These are phyloP conservation scores for Cylloceria caligata DNA, from an alignment of 2,888 invertebrate genomes.

Conservation along the genomic window DNA sequence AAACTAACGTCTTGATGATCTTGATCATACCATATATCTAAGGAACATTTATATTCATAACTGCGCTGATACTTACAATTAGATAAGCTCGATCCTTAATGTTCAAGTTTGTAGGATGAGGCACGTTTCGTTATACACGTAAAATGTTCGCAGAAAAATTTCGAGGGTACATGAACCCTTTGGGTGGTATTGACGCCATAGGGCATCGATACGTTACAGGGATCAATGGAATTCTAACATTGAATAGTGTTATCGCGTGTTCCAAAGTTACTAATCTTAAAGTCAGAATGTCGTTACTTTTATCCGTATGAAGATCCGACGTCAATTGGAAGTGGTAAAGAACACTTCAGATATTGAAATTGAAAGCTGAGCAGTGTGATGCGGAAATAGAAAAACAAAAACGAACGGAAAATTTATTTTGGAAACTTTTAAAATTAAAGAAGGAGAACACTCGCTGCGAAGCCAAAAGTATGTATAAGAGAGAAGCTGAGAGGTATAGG, in stretches of 20 bases:
- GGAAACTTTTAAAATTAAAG: no score
- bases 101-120: not conserved
- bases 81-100: not conserved
- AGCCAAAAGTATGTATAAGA: no score
- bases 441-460: no score
- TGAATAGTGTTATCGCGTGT: no score
- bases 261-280: slow-evolving; percentile 1
- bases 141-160: not conserved
- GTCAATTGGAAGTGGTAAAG: not conserved
- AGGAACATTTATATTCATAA: not conserved
- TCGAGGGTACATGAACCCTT: not conserved
- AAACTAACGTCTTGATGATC: not conserved
- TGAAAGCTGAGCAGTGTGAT: no score
- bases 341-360: no score
- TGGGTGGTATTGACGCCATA: no score
- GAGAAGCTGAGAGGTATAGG: no score
- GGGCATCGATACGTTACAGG: no score
- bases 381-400: no score
- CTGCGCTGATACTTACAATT: not conserved
- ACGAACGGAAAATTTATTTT: no score
- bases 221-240: no score
- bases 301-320: not conserved
- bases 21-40: not conserved
- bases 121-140: not conserved
- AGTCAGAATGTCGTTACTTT: not conserved